Conservation (phyloP, 2,113 vertebrate genomes). For the Aptenodytes forsteri region DNA sequence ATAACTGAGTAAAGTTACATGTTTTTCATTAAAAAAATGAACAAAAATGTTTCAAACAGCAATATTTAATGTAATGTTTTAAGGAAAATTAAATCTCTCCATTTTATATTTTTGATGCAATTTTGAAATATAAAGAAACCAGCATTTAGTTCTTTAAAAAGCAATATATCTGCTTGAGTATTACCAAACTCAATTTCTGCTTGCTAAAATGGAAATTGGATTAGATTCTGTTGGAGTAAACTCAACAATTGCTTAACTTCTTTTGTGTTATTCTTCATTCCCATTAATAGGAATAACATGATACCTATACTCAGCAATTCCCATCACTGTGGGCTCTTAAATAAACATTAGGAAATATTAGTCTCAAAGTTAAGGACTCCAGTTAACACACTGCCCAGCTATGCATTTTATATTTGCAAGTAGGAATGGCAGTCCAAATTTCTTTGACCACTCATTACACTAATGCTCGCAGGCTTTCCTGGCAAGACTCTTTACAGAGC, state of each 20-base stretch:
- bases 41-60: not conserved
- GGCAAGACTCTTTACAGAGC: not conserved
- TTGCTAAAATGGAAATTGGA: conserved; percentile 64
- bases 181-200: not conserved
- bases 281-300: conserved; percentile 35
- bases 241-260: conserved; percentile 45
- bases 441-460: not conserved
- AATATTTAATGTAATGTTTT: not conserved
- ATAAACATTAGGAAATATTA: conserved; percentile 48
- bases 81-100: not conserved
- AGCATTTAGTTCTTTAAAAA: not conserved
- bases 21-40: not conserved
- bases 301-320: conserved; percentile 3
- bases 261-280: conserved; percentile 28
- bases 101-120: not conserved
- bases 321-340: conserved; percentile 4
- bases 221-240: conserved; percentile 26
- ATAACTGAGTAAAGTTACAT: not conserved
- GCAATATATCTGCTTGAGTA: not conserved
- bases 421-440: not conserved
- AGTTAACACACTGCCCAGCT: not conserved
- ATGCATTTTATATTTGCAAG: not conserved
- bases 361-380: not conserved
- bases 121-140: not conserved
- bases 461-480: not conserved